Conservation (phyloP, 2,113 vertebrate species). For the Recurvirostra avosetta region DNA sequence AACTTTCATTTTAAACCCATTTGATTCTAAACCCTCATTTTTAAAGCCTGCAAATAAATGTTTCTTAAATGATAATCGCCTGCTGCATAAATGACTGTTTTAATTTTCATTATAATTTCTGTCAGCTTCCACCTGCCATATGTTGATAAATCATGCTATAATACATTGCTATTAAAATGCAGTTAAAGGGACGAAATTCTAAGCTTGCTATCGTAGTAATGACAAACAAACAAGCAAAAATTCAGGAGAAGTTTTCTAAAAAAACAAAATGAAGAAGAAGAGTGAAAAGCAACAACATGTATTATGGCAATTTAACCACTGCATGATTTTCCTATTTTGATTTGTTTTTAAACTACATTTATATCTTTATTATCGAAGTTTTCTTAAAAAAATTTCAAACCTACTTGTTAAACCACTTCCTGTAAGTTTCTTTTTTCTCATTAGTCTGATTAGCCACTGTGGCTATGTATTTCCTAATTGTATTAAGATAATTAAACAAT, state of each 20-base stretch:
- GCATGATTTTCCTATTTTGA: slow-evolving; percentile 72
- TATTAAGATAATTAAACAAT: slow-evolving; percentile 40
- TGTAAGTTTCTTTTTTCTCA: slow-evolving; percentile 20
- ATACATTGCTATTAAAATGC: slow-evolving; percentile 86
- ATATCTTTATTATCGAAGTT: slow-evolving; percentile 46
- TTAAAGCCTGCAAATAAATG: slow-evolving; percentile 85
- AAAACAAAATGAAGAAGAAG: background rate
- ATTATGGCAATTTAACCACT: slow-evolving; percentile 77
- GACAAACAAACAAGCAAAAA: slow-evolving; percentile 63
- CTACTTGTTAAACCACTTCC: slow-evolving; percentile 39
- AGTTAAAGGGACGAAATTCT: slow-evolving; percentile 93
- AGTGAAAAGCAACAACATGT: slow-evolving; percentile 48
- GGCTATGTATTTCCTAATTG: slow-evolving; percentile 9
- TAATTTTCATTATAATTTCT: slow-evolving; percentile 85
- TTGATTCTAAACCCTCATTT: slow-evolving; percentile 81
- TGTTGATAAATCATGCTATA: slow-evolving; percentile 84
- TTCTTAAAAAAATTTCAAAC: slow-evolving; percentile 44
- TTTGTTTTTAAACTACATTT: slow-evolving; percentile 62
- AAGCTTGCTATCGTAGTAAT: slow-evolving; percentile 58
- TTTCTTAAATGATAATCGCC: slow-evolving; percentile 82
- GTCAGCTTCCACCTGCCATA: slow-evolving; percentile 85
- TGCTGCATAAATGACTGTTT: slow-evolving; percentile 83
- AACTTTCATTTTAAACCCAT: slow-evolving; percentile 85
- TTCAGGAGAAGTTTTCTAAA: slow-evolving; percentile 34
- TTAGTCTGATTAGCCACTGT: background rate